A percentile compares a stretch with the other conserved stretches of the same genome.
Evolutionary conservation across 2,888 invertebrate species (phyloP).

Genomic region (Operophtera brumata): DNA sequence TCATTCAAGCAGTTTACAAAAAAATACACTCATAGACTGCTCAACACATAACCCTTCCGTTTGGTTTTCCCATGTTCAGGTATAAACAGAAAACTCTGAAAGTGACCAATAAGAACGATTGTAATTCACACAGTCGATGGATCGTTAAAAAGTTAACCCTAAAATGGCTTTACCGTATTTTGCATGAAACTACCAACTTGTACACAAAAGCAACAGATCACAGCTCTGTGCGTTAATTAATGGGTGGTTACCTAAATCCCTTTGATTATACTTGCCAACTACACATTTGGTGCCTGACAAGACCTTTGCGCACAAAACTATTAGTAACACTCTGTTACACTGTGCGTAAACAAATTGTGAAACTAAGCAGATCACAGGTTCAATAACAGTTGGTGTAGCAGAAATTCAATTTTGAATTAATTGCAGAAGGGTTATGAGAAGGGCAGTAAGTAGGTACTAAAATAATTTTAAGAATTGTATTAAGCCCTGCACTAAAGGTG

Average conservation of each 20-base stretch:
- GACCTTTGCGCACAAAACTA: slow-evolving; percentile 33
- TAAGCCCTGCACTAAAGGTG: no score
- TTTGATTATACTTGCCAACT: slow-evolving; percentile 35
- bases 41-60: no score
- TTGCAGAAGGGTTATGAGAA: no score
- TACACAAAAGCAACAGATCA: slow-evolving; percentile 15
- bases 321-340: slow-evolving; percentile 33
- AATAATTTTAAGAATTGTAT: no score
- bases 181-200: slow-evolving; percentile 3
- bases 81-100: no score
- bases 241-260: slow-evolving; percentile 28
- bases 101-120: no score
- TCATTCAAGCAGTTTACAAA: no score
- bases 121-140: background rate
- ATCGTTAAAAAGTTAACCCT: background rate
- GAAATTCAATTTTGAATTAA: no score
- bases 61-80: no score
- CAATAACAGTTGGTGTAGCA: no score
- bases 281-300: slow-evolving; percentile 32
- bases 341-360: slow-evolving; percentile 7
- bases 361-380: background rate
- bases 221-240: slow-evolving; percentile 25
- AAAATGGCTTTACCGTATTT: background rate
- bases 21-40: no score
- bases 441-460: no score